These are phyloP conservation scores for Hylaeus volcanicus DNA, from an alignment of 1,140 invertebrate genomes.

Conservation along the genomic window DNA sequence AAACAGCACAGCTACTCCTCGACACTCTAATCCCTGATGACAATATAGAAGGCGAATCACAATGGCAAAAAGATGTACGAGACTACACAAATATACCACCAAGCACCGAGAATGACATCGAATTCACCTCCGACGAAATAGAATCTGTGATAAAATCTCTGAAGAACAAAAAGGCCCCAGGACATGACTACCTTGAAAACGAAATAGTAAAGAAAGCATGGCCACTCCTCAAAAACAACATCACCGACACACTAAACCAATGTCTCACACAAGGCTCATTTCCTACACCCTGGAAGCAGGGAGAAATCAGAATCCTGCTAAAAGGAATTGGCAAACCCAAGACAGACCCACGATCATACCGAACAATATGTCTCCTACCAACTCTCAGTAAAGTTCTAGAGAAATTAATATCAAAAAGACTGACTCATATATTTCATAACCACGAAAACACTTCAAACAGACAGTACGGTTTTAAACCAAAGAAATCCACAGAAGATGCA, in stretches of 20 bases:
- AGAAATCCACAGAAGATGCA: constrained; percentile 32
- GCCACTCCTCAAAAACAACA: neutral
- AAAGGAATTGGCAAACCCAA: constrained; percentile 38
- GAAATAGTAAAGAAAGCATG: constrained; percentile 15
- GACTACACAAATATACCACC: neutral
- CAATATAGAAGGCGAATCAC: neutral
- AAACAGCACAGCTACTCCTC: neutral
- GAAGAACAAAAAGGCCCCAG: constrained; percentile 39
- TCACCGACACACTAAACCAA: constrained; percentile 41
- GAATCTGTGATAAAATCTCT: neutral
- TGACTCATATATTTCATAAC: neutral
- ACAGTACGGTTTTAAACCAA: constrained; percentile 22
- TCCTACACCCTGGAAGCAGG: constrained; percentile 54
- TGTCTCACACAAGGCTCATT: constrained; percentile 35
- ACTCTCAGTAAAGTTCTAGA: constrained; percentile 63
- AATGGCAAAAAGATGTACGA: neutral
- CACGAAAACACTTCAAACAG: neutral
- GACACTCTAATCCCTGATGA: neutral
- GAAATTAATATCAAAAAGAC: constrained; percentile 37
- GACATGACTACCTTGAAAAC: constrained; percentile 37
- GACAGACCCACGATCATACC: constrained; percentile 49
- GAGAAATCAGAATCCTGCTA: constrained; percentile 37
- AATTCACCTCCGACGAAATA: constrained; percentile 1
- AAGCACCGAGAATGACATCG: neutral
- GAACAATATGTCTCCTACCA: constrained; percentile 62